Base-by-base conservation (phyloP, 2,113 vertebrate species). In the Vicugna pacos region DNA sequence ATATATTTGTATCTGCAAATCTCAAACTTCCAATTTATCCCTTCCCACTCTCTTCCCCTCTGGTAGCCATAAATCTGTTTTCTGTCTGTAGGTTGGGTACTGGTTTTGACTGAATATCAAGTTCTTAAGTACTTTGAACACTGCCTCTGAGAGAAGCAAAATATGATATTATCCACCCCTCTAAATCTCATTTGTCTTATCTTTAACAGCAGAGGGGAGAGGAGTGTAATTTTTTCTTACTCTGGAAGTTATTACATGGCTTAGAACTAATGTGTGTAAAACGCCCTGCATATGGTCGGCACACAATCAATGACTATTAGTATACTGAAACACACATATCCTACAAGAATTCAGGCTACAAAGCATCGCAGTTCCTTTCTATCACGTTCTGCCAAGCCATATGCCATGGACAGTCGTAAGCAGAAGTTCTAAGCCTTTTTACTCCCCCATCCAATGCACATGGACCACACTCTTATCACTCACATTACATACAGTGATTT, bases 191-290 rank as follows among this genome's bases (percentile, higher is more conserved):
- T 72, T 89, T 65, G 84, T 56, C 15, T 91, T 58, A 35, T 65
- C 22, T 35, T 0, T 52, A 52, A 58, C 19, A n/a, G 12, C 10
- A 3, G 2, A 3, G 17, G 12, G 17, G 8, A 32, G 2, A n/a
- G 6, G 26, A 13, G 6, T 62, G 46, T 24, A n/a, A 38, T 52
- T 92, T 50, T 50, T 67, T 73, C 11, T 7, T 88, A 16, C 38
- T 84, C 70, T 83, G 42, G 42, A 67, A 69, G n/a, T 13, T 50
- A 11, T 52, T 28, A 16, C 48, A 50, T n/a, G 46, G 35, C 32
- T 35, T 46, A n/a, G 15, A 54, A 56, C 1, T 17, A 38, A 92
- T 6, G 7, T 48, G 38, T 50, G 8, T n/a, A 79, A 82, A 58
- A 24, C 30, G 28, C 15, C 42, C 32, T 38, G 32, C 54, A 48